A percentile compares a stretch with the other conserved stretches of the same genome.
phyloP scores from a whole-genome alignment of 2,113 vertebrate genomes.

The Barnardius zonarius region DNA sequence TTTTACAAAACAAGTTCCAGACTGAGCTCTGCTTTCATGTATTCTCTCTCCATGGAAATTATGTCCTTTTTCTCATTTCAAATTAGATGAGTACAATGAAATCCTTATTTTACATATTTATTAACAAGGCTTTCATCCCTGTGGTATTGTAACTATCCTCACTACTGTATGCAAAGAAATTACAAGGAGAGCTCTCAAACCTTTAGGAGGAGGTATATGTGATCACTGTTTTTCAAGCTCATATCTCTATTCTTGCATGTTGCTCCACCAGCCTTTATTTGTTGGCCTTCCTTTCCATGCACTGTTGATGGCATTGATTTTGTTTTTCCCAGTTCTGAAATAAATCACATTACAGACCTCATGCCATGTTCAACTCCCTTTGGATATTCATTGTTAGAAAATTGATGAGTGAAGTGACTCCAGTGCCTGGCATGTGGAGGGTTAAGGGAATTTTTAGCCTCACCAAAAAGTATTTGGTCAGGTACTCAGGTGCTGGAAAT shows the following conservation, averaged over 20 bases:
- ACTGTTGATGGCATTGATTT: background rate
- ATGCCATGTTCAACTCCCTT: background rate
- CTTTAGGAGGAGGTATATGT: background rate
- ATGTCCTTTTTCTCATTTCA: slow-evolving; percentile 65
- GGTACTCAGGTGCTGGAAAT: slow-evolving; percentile 80
- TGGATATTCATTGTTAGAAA: background rate
- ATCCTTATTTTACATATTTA: slow-evolving; percentile 77
- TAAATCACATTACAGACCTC: background rate
- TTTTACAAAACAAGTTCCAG: slow-evolving; percentile 39
- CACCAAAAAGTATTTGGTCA: slow-evolving; percentile 69
- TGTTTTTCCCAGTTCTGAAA: background rate
- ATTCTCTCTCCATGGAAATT: slow-evolving; percentile 66
- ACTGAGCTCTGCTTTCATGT: slow-evolving; percentile 42
- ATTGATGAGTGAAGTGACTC: background rate
- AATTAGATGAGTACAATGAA: slow-evolving; percentile 71
- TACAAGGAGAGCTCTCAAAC: background rate
- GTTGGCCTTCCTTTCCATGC: background rate
- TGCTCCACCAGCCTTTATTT: background rate
- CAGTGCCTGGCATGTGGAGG: background rate
- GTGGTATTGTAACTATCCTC: slow-evolving; percentile 69
- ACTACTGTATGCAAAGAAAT: slow-evolving; percentile 47
- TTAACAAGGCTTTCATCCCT: slow-evolving; percentile 69
- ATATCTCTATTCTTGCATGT: background rate
- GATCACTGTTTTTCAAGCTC: background rate
- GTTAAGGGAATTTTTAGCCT: slow-evolving; percentile 66